phyloP scores from a whole-genome alignment of 2,113 vertebrate species.

The Corythaixoides concolor region DNA sequence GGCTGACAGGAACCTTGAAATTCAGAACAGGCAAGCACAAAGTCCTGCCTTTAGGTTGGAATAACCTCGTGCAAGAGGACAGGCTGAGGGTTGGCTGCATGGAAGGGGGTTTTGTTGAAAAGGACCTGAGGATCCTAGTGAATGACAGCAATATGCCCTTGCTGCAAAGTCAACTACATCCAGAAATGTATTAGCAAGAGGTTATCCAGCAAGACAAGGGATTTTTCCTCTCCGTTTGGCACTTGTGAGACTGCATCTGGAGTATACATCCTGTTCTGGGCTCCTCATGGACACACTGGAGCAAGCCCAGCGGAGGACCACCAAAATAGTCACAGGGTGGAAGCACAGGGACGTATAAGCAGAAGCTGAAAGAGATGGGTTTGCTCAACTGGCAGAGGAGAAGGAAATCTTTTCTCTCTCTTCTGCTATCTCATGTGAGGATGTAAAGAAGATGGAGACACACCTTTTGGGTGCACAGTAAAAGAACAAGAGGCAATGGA shows the following conservation, averaged over 20 bases:
- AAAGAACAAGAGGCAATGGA: background rate
- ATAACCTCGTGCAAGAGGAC: background rate
- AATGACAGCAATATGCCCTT: background rate
- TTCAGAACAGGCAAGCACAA: background rate
- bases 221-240: background rate
- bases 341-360: background rate
- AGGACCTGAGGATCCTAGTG: background rate
- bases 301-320: background rate
- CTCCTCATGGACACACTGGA: background rate
- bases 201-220: background rate
- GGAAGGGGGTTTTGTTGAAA: background rate
- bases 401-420: background rate
- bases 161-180: background rate
- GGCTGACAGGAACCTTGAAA: background rate
- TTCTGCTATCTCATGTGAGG: background rate
- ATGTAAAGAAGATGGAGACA: background rate
- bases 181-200: background rate
- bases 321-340: background rate
- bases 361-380: background rate
- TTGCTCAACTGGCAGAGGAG: background rate
- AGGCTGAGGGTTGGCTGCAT: background rate
- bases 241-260: background rate
- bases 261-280: background rate
- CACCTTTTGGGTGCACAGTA: background rate
- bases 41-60: background rate